These are phyloP conservation scores for Pagetopsis macropterus DNA, from an alignment of 2,797 vertebrate species.

Conservation along the genomic window DNA sequence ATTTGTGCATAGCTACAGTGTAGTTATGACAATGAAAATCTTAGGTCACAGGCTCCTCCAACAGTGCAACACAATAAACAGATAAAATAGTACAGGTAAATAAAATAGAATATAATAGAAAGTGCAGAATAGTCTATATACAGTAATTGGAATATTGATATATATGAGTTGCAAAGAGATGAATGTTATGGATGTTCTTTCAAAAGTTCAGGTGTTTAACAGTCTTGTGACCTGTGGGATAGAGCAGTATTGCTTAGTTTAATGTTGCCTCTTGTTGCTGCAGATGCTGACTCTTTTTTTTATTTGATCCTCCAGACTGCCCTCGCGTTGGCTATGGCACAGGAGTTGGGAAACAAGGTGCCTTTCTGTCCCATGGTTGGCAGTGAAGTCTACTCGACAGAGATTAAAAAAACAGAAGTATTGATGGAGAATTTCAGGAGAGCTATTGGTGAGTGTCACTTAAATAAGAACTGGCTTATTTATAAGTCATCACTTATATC, in stretches of 20 bases:
- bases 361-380: conserved; percentile 99
- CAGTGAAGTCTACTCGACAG: conserved; percentile 97
- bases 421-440: conserved; percentile 99
- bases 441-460: conserved; percentile 90
- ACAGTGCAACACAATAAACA: too few relatives aligned
- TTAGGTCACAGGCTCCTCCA: too few relatives aligned
- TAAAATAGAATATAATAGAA: too few relatives aligned
- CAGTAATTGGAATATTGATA: too few relatives aligned
- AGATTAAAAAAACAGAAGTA: conserved; percentile 99
- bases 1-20: too few relatives aligned
- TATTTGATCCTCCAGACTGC: conserved; percentile 86
- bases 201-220: too few relatives aligned
- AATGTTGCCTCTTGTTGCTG: not conserved
- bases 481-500: not conserved
- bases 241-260: not conserved
- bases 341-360: conserved; percentile 97
- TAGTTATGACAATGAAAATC: too few relatives aligned
- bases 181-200: too few relatives aligned
- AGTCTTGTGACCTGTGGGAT: too few relatives aligned
- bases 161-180: too few relatives aligned
- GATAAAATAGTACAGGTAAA: too few relatives aligned
- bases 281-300: not conserved
- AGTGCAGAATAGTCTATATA: too few relatives aligned
- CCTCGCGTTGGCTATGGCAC: conserved; percentile 94
- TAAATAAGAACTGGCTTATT: not conserved